Percentiles rank a stretch among this genome's conserved stretches.
These are phyloP conservation scores for Microcaecilia unicolor DNA, from an alignment of 2,797 vertebrate genomes.

Conservation along the genomic window DNA sequence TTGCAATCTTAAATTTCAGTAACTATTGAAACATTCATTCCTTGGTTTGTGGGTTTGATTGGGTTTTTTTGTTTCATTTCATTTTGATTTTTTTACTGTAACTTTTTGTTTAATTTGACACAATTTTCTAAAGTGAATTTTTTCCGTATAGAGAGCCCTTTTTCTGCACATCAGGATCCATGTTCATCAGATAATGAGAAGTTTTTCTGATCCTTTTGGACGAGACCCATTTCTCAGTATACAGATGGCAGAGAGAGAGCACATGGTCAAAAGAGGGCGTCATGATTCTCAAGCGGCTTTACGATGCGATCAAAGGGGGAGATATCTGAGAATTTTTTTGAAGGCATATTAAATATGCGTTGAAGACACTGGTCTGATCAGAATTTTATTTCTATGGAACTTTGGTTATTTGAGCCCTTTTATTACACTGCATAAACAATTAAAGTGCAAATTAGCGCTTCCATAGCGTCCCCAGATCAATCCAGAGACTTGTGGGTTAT, in stretches of 20 bases:
- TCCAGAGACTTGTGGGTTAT: too few relatives aligned
- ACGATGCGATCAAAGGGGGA: slow-evolving; percentile 59
- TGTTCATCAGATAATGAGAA: slow-evolving; percentile 72
- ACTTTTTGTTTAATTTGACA: neutral
- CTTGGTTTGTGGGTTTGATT: neutral
- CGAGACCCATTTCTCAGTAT: slow-evolving; percentile 53
- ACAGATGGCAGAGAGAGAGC: slow-evolving; percentile 44
- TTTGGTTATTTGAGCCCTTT: too few relatives aligned
- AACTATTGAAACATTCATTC: too few relatives aligned
- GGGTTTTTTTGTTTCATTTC: neutral
- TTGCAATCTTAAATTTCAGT: too few relatives aligned
- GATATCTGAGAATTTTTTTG: too few relatives aligned
- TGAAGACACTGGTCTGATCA: too few relatives aligned
- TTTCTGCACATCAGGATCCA: slow-evolving; percentile 68
- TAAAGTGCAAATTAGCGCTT: too few relatives aligned
- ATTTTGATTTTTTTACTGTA: neutral
- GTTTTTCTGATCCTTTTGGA: slow-evolving; percentile 73
- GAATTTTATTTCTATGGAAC: too few relatives aligned
- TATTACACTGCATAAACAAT: too few relatives aligned
- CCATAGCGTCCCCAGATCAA: too few relatives aligned
- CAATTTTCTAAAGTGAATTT: slow-evolving; percentile 3
- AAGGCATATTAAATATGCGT: too few relatives aligned
- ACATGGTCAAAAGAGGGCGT: slow-evolving; percentile 8
- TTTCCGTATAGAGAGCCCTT: slow-evolving; percentile 72
- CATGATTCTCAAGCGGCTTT: slow-evolving; percentile 30